phyloP scores from a whole-genome alignment of 1,140 invertebrate species.

The Drosophila trapezifrons region DNA sequence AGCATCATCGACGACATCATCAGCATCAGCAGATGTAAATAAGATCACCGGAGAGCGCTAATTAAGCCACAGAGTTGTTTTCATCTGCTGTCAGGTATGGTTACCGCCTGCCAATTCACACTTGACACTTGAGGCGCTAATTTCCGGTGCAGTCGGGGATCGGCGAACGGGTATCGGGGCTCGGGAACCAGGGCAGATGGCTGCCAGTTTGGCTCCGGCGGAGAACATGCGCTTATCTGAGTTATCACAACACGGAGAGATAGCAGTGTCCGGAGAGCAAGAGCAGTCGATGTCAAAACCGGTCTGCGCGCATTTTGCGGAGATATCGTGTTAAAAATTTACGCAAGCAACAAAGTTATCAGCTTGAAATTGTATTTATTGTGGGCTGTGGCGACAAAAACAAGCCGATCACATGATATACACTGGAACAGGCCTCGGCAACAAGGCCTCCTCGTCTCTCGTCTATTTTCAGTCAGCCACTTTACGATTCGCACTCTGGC shows the following conservation, averaged over 20 bases:
- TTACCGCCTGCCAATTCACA: constrained; percentile 78
- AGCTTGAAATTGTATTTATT: constrained; percentile 76
- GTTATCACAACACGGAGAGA: constrained; percentile 24
- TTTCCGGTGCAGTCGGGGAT: constrained; percentile 58
- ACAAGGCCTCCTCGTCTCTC: constrained; percentile 17
- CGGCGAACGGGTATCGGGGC: neutral
- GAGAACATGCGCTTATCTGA: constrained; percentile 39
- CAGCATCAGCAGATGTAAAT: constrained; percentile 55
- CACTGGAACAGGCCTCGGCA: constrained; percentile 20
- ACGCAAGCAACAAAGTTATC: constrained; percentile 74
- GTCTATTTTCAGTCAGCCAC: constrained; percentile 14
- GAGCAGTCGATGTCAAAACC: constrained; percentile 7
- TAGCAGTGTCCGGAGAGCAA: constrained; percentile 15
- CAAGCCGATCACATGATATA: constrained; percentile 36
- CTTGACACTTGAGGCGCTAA: constrained; percentile 77
- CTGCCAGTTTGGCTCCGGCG: constrained; percentile 14
- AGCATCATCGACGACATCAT: constrained; percentile 17
- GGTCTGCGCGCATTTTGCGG: constrained; percentile 28
- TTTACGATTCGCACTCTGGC: constrained; percentile 64
- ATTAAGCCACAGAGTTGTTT: constrained; percentile 69
- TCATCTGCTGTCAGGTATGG: constrained; percentile 65
- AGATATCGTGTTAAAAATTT: constrained; percentile 80
- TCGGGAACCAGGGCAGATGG: constrained; percentile 24
- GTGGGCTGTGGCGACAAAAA: constrained; percentile 41
- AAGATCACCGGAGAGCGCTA: constrained; percentile 59